Evolutionary conservation across 2,797 vertebrate species (phyloP), one percentile per base, ranked within the genome.

Genomic region (Crypturellus tataupa): DNA sequence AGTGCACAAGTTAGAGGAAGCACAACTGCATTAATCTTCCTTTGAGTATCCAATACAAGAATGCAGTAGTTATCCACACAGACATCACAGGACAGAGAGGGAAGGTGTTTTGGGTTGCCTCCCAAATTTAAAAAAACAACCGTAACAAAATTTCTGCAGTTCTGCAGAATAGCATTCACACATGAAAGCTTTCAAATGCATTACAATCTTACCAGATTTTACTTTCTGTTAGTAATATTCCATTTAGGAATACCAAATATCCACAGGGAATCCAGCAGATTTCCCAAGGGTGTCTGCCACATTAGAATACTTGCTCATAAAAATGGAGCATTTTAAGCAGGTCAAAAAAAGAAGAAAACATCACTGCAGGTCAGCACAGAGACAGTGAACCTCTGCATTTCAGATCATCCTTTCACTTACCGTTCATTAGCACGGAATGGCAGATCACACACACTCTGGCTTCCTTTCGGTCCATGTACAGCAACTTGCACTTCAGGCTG

Each of bases 391-490:
- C 4, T 6, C 37, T 70, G 18, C 53, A 10, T 10, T 40, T 44
- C n/a, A 3, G 23, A 31, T 46, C 76, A 64, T 35, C 60, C 51
- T n/a, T 20, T 78, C 84, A 98, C 99, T 99, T 97, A 99, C 99
- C 99, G 78, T 97, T 99, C 80, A 98, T 99, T 46, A 99, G 98
- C 20, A 99, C 98, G 49, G 98, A 98, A 94, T 99, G 98, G 97
- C 99, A 99, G 97, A 99, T 99, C 70, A 99, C 98, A 96, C 99
- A 99, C 60, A 99, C 99, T 37, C 99, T 98, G 18, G 99, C 99
- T 96, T 99, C 99, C 94, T 99, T 99, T 89, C 98, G 98, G 95
- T 99, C 99, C 99, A 99, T 99, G 97, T 99, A 99, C 62, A 98
- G 91, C 80, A 99, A 98, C 85, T 98, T 98, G 97, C 98, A 99